Base-by-base conservation (phyloP, 2,113 vertebrate genomes). In the Nanorana parkeri region DNA sequence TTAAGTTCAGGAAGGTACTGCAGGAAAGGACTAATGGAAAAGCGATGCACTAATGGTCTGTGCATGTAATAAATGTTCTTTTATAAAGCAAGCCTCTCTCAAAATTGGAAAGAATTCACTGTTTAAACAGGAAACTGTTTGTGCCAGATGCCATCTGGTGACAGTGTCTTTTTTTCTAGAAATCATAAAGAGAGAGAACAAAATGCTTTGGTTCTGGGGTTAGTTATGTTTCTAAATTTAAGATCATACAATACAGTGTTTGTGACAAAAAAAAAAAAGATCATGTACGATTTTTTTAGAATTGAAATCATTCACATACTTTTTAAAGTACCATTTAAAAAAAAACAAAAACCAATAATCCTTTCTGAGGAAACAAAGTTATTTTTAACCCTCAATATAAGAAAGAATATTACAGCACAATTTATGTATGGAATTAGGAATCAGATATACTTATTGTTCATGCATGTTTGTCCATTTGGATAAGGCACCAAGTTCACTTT, bases 81-180 rank as follows among this genome's bases (percentile, higher is more conserved):
- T 55, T 66, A 26, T 65, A 65, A 81, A 56, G 64, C 52, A 68
- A 65, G 20, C n/a, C 41, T 81, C 65, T 73, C 60, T 65, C 41
- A 65, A 54, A 81, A 54, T 66, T 81, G 68, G 51, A 73, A 73
- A 36, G 58, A 64, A 26, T 66, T 74, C 58, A 54, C 28, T 65
- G 36, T 66, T 74, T 74, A 68, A 66, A 66, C 61, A 81, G 79
- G 69, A 81, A 81, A 81, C 54, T 74, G 36, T 74, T 81, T 74
- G 79, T 74, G 60, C 79, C 69, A 81, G 69, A 55, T 74, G 79
- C 79, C 69, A 81, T 81, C 79, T 81, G 68, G 24, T 74, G 79
- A 73, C 68, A 73, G 65, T 19, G 60, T 81, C 74, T 81, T 55
- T 80, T 81, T 81, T 55, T 80, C 67, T 69, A 81, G 60, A 81